Percentiles rank a stretch among this genome's conserved stretches.
Evolutionary conservation across 64 coral and sea anemone species (phyloP).

Genomic region (Cladopsammia gracilis): DNA sequence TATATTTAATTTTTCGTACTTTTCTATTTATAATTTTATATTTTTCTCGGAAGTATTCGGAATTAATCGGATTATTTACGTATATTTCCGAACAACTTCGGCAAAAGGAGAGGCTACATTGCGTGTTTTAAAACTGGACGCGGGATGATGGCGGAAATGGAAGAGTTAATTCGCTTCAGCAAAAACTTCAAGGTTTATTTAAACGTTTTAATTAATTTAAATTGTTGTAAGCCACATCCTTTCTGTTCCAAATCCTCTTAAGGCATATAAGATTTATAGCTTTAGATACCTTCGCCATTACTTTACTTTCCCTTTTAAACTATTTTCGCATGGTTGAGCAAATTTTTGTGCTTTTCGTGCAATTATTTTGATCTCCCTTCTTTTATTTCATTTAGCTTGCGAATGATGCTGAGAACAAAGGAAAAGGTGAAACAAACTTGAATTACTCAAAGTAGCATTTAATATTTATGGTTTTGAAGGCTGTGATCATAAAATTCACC

Average conservation of each 20-base stretch:
- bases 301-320: not conserved
- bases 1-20: not conserved
- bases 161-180: slow-evolving; percentile 57
- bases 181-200: slow-evolving; percentile 77
- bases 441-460: not conserved
- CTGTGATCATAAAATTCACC: too few relatives aligned
- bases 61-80: not conserved
- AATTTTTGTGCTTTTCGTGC: not conserved
- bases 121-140: slow-evolving; percentile 36
- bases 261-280: not conserved
- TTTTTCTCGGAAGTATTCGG: slow-evolving; percentile 14
- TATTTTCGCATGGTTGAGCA: not conserved
- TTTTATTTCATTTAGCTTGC: not conserved
- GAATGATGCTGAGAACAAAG: slow-evolving; percentile 1
- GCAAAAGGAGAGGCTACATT: slow-evolving; percentile 9
- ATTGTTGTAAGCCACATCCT: not conserved
- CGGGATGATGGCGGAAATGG: slow-evolving; percentile 72
- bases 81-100: not conserved
- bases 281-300: not conserved
- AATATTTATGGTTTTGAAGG: too few relatives aligned
- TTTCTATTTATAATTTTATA: not conserved
- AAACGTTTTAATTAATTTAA: not conserved
- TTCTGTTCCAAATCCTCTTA: not conserved
- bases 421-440: slow-evolving; percentile 5
- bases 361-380: not conserved